phyloP scores from a whole-genome alignment of 1,140 invertebrate genomes.

The Brachystomella parvula region DNA sequence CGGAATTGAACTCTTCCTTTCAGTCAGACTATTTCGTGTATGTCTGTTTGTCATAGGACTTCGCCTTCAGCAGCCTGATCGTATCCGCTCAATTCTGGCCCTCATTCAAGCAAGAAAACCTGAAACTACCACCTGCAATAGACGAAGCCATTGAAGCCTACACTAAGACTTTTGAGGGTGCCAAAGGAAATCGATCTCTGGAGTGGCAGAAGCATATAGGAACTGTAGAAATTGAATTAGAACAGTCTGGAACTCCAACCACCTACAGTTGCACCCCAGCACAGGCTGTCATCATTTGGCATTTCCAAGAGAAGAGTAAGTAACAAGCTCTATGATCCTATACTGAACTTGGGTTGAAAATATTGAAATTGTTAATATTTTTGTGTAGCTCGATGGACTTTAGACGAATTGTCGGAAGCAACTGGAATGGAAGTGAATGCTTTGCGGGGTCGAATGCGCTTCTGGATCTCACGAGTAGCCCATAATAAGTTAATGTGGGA shows the following conservation, averaged over 20 bases:
- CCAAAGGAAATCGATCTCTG: slow-evolving; percentile 89
- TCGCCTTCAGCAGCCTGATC: slow-evolving; percentile 73
- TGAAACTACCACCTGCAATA: slow-evolving; percentile 73
- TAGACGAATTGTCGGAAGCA: slow-evolving; percentile 8
- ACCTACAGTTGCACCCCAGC: slow-evolving; percentile 81
- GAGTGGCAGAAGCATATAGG: slow-evolving; percentile 91
- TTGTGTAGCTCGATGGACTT: slow-evolving; percentile 17
- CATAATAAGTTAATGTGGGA: slow-evolving; percentile 1
- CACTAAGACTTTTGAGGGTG: slow-evolving; percentile 81
- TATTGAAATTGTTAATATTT: slow-evolving; percentile 11
- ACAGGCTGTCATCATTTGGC: slow-evolving; percentile 87
- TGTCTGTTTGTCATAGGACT: slow-evolving; percentile 44
- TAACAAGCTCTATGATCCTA: neutral
- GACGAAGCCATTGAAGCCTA: slow-evolving; percentile 75
- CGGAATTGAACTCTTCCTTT: neutral
- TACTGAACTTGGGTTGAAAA: slow-evolving; percentile 4
- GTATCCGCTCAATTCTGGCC: slow-evolving; percentile 99
- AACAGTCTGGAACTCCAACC: slow-evolving; percentile 68
- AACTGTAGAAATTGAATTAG: slow-evolving; percentile 82
- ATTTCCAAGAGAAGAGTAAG: slow-evolving; percentile 82
- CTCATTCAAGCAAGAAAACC: slow-evolving; percentile 84
- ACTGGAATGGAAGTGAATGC: slow-evolving; percentile 3
- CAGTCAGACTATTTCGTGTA: slow-evolving; percentile 36
- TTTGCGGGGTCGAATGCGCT: slow-evolving; percentile 9
- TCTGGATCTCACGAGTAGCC: slow-evolving; percentile 23